phyloP scores from a whole-genome alignment of 2,113 vertebrate species.

The Triplophysa siluroides region DNA sequence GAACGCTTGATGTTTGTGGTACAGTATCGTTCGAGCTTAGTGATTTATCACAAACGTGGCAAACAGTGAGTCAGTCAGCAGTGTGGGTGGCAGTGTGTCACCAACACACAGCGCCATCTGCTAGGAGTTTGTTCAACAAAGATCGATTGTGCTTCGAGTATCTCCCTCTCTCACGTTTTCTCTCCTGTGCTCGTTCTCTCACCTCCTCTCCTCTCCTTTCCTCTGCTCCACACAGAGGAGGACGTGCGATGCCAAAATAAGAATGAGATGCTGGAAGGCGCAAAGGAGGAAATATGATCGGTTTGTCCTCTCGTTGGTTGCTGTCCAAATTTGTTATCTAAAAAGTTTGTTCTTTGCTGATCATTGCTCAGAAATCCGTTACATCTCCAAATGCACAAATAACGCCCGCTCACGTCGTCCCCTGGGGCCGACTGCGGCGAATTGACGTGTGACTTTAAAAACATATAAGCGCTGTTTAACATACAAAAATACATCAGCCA shows the following conservation, averaged over 20 bases:
- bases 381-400: background rate
- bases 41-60: conserved; percentile 59
- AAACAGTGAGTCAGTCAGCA: conserved; percentile 63
- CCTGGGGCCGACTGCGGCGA: background rate
- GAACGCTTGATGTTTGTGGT: conserved; percentile 51
- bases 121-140: conserved; percentile 64
- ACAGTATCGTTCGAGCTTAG: conserved; percentile 52
- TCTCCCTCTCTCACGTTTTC: conserved; percentile 51
- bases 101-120: conserved; percentile 62
- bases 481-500: background rate
- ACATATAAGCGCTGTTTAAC: conserved; percentile 14
- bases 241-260: conserved; percentile 55
- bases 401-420: background rate
- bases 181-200: conserved; percentile 49
- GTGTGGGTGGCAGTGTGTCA: conserved; percentile 60
- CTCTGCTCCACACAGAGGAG: conserved; percentile 46
- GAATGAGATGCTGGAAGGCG: conserved; percentile 52
- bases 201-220: conserved; percentile 57
- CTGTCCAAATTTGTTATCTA: conserved; percentile 26
- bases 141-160: conserved; percentile 61
- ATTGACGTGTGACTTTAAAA: conserved; percentile 1
- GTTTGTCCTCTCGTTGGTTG: conserved; percentile 36
- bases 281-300: conserved; percentile 40
- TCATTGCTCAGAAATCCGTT: conserved; percentile 14
- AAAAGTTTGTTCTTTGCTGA: conserved; percentile 29